Percentiles rank a stretch among this genome's conserved stretches.
These are phyloP conservation scores for Nymphalis io DNA, from an alignment of 1,140 invertebrate genomes.

Conservation along the genomic window DNA sequence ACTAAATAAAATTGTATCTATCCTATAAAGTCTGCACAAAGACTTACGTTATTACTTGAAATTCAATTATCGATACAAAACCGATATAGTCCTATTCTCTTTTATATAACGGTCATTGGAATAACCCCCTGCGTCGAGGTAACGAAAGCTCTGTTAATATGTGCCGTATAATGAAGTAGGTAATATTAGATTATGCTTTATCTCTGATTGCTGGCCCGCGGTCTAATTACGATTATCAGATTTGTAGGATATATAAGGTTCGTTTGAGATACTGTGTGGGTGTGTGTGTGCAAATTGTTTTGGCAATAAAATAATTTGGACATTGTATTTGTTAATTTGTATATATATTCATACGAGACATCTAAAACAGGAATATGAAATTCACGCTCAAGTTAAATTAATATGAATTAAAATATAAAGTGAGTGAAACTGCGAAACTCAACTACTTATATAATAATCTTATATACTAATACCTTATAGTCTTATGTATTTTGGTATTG, in stretches of 20 bases:
- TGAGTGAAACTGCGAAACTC: too few species aligned
- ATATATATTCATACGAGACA: too few species aligned
- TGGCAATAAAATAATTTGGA: not conserved
- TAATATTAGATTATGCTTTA: slow-evolving; percentile 23
- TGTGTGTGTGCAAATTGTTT: too few species aligned
- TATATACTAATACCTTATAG: too few species aligned
- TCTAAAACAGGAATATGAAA: too few species aligned
- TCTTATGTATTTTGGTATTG: too few species aligned
- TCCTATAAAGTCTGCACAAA: too few species aligned
- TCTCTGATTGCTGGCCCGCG: slow-evolving; percentile 21
- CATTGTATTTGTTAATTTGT: not conserved
- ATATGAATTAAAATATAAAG: too few species aligned
- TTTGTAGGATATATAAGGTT: slow-evolving; percentile 5
- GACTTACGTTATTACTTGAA: too few species aligned
- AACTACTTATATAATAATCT: too few species aligned
- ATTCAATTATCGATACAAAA: not conserved
- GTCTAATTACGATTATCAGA: slow-evolving; percentile 20
- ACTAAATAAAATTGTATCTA: too few species aligned
- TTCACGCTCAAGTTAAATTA: too few species aligned
- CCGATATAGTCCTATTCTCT: not conserved
- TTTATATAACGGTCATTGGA: not conserved
- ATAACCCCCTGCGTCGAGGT: not conserved
- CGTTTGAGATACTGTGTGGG: not conserved
- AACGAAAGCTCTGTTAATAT: slow-evolving; percentile 21
- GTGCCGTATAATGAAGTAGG: slow-evolving; percentile 28